Evolutionary conservation across 2,113 vertebrate genomes (phyloP).

Genomic region (Cichladusa arquata): DNA sequence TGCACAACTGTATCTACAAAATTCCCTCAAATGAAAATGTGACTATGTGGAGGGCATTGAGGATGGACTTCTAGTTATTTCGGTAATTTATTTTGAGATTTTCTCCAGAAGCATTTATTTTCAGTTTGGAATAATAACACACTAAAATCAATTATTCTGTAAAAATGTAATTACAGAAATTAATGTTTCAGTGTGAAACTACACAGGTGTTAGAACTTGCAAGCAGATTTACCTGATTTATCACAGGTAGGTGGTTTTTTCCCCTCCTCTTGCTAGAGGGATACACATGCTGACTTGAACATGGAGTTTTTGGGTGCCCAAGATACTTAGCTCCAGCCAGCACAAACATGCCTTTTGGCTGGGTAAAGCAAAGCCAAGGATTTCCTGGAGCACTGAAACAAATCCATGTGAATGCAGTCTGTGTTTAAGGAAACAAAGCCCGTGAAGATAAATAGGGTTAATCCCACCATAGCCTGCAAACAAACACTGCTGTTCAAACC

Average conservation of each 20-base stretch:
- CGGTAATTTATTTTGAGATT: neutral
- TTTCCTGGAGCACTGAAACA: neutral
- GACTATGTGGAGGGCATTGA: neutral
- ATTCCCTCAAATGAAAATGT: neutral
- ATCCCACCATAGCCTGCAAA: neutral
- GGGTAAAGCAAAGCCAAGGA: neutral
- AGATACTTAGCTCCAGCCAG: neutral
- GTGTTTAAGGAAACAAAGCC: neutral
- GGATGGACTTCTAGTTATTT: neutral
- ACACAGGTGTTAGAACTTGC: neutral
- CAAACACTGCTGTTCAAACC: constrained; percentile 35
- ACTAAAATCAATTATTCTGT: neutral
- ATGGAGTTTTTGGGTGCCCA: neutral
- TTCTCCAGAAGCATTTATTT: neutral
- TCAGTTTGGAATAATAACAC: neutral
- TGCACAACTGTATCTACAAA: neutral
- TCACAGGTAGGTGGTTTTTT: neutral
- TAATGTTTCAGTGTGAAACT: neutral
- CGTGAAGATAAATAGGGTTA: constrained; percentile 29
- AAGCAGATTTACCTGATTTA: neutral
- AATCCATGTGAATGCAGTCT: neutral
- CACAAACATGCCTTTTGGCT: neutral
- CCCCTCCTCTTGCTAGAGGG: no score
- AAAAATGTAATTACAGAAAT: neutral
- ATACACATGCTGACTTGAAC: neutral